Base-by-base conservation (phyloP, 1,140 invertebrate species). In the Probaryconus sp. region DNA sequence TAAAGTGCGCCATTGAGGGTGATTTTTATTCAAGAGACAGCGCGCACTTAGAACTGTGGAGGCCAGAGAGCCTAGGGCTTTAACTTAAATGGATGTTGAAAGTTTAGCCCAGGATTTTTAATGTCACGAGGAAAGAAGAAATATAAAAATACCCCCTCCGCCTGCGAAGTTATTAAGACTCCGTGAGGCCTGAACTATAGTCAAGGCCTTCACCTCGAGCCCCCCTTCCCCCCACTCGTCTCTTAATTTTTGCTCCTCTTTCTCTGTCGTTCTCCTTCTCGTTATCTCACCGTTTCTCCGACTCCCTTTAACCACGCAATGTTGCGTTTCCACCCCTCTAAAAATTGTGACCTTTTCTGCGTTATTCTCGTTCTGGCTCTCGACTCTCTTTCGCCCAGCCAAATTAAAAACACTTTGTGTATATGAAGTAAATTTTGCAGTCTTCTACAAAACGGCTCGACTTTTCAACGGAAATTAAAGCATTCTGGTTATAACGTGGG, bases 21-120 rank as follows among this genome's bases (percentile, higher is more conserved):
- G 79, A 86, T 85, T 85, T 85, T 85, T 85, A 86, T 86, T 85
- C 84, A 85, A 84, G 83, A 83, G 82, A 85, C 82, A 82, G 69
- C 80, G 75, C 76, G 80, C 69, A 65, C 64, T 71, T 64, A 63
- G 76, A 78, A 77, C 73, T 72, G 74, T 64, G 76, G 60, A 65
- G 79, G 70, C 68, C 73, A 76, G 67, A 78, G 70, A 77, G 78
- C 72, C 72, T 45, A 55, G 65, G 78, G 80, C 78, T 85, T 83
- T 81, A 83, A 85, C 76, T 81, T 85, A 79, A 83, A 82, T 84
- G 79, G 81, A 83, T 81, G 82, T 83, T 78, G 79, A 84, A 84
- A 83, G 78, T 85, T 83, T 83, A 85, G 80, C 77, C 70, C 65
- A 77, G 77, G 82, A 81, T 85, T 87, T 83, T 85, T 81, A 85